A percentile compares a stretch with the other conserved stretches of the same genome.
phyloP scores from a whole-genome alignment of 2,888 invertebrate species.

The Elmis aenea region DNA sequence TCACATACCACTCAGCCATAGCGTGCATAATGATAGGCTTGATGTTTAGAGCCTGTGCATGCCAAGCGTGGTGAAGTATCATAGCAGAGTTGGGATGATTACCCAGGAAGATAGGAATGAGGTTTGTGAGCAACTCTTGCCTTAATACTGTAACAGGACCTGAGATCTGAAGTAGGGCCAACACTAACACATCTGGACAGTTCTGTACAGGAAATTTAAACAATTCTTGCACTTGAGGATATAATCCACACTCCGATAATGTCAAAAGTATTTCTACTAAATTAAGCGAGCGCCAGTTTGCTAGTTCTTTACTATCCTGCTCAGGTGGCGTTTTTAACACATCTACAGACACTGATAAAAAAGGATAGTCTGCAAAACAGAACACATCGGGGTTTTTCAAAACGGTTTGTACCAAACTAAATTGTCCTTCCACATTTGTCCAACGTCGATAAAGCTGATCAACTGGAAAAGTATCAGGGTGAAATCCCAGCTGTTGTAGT shows the following conservation, averaged over 20 bases:
- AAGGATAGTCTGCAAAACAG: slow-evolving; percentile 88
- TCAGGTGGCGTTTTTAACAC: slow-evolving; percentile 92
- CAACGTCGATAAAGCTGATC: slow-evolving; percentile 87
- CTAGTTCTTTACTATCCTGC: slow-evolving; percentile 88
- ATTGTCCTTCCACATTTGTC: slow-evolving; percentile 90
- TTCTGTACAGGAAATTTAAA: slow-evolving; percentile 89
- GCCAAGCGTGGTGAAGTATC: slow-evolving; percentile 96
- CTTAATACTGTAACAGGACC: slow-evolving; percentile 73
- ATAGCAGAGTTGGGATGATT: slow-evolving; percentile 96
- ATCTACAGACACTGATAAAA: slow-evolving; percentile 80
- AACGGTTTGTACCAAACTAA: slow-evolving; percentile 81
- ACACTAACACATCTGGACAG: slow-evolving; percentile 89
- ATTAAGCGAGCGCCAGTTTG: slow-evolving; percentile 90
- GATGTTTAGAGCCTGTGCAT: slow-evolving; percentile 61
- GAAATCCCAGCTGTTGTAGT: slow-evolving; percentile 67
- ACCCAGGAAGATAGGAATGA: slow-evolving; percentile 90
- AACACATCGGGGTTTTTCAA: slow-evolving; percentile 90
- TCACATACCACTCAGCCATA: slow-evolving; percentile 96
- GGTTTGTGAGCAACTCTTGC: slow-evolving; percentile 79
- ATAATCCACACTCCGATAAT: slow-evolving; percentile 81
- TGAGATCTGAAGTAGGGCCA: slow-evolving; percentile 83
- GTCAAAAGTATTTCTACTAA: slow-evolving; percentile 83
- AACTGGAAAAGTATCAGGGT: slow-evolving; percentile 75
- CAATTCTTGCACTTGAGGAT: slow-evolving; percentile 72
- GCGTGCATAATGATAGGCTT: slow-evolving; percentile 88